Evolutionary conservation across 2,113 vertebrate species (phyloP).

Genomic region (Ovis canadensis): DNA sequence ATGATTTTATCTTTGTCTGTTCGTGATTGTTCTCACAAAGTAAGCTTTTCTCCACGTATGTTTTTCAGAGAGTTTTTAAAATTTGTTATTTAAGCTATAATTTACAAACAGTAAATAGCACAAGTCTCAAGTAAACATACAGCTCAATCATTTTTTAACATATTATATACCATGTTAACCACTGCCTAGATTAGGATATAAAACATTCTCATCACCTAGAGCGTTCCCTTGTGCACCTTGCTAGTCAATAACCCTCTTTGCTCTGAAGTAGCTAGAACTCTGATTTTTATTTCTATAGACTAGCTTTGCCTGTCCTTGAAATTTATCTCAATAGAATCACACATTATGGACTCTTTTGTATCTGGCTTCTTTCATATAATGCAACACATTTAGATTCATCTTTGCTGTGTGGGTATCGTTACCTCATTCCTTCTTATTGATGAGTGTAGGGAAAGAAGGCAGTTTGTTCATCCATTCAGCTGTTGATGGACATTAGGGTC

Average conservation of each 20-base stretch:
- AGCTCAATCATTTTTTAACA: constrained; percentile 35
- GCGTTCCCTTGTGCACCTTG: background rate
- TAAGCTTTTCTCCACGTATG: background rate
- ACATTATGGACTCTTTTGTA: background rate
- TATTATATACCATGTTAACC: constrained; percentile 52
- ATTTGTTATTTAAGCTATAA: constrained; percentile 34
- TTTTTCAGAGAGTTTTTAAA: constrained; percentile 27
- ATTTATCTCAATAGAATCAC: background rate
- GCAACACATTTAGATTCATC: background rate
- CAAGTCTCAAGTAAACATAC: constrained; percentile 26
- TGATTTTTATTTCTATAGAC: background rate
- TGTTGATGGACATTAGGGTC: background rate
- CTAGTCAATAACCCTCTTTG: background rate
- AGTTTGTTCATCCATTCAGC: background rate
- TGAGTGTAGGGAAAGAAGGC: background rate
- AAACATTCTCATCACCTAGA: constrained; percentile 51
- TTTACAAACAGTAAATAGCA: constrained; percentile 46
- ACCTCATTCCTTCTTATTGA: background rate
- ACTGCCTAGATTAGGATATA: constrained; percentile 38
- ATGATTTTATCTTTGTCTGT: constrained; percentile 6
- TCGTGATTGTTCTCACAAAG: background rate
- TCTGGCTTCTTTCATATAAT: background rate
- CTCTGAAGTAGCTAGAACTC: background rate
- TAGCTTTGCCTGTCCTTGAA: constrained; percentile 39
- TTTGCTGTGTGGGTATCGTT: background rate